These are phyloP conservation scores for Cotesia glomerata DNA, from an alignment of 1,140 invertebrate species.

Conservation along the genomic window DNA sequence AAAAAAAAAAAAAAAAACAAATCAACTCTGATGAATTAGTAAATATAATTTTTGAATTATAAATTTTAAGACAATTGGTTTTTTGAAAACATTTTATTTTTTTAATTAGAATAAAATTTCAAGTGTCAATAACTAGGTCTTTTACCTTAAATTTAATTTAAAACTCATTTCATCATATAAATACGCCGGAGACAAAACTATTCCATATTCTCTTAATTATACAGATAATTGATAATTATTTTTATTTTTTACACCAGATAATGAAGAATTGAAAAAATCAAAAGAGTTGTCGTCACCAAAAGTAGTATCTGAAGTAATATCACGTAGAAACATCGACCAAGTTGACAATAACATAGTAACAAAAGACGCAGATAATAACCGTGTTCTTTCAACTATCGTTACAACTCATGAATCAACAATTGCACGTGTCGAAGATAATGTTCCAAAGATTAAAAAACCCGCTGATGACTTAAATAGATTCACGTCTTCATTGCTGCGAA, in stretches of 20 bases:
- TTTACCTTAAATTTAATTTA: too few relatives aligned
- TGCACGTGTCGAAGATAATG: constrained; percentile 42
- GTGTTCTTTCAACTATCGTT: constrained; percentile 40
- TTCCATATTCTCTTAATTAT: too few relatives aligned
- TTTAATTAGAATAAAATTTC: too few relatives aligned
- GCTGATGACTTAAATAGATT: constrained; percentile 16
- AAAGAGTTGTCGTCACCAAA: constrained; percentile 25
- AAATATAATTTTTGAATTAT: too few relatives aligned
- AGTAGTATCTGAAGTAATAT: constrained; percentile 20
- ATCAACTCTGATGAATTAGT: too few relatives aligned
- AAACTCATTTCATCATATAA: too few relatives aligned
- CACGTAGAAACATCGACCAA: not conserved
- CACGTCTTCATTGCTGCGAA: not conserved
- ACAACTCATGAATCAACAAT: constrained; percentile 40
- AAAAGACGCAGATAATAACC: constrained; percentile 40
- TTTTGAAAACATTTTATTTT: too few relatives aligned
- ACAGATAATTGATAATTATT: not conserved
- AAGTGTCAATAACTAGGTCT: too few relatives aligned
- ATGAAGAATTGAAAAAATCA: constrained; percentile 19
- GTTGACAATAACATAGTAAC: constrained; percentile 31
- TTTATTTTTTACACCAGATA: not conserved
- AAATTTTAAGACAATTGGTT: too few relatives aligned
- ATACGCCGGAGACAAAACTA: too few relatives aligned
- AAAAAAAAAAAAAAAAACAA: too few relatives aligned
- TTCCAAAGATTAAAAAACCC: constrained; percentile 13